Base-by-base conservation (phyloP, 2,888 invertebrate species). In the Spodoptera picta region DNA sequence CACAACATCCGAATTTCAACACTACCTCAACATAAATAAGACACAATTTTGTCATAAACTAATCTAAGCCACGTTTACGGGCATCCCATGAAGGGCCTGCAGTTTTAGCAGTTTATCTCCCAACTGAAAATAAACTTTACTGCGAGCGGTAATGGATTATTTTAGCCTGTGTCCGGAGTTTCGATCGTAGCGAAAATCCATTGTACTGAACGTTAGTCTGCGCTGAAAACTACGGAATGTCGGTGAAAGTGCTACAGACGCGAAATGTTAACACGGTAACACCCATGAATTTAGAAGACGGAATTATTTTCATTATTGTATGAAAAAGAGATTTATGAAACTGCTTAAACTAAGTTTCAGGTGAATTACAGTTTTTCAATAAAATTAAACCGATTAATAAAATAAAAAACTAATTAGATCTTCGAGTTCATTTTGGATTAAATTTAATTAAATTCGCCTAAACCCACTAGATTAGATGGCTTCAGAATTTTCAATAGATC, bases 51-150 rank as follows among this genome's bases (percentile, higher is more conserved):
- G 72, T 31, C 46, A 42, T 55, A 45, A 44, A 49, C 19, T 49
- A 55, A 64, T 47, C 68, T 68, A 79, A 83, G 84, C 83, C 84
- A 80, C 81, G 81, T 92, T 90, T 91, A 90, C 87, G 86, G 85
- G 81, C 80, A n/a, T 82, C 83, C 80, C 83, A 81, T 85, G 83
- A 87, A 89, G 84, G 86, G 84, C 87, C 84, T 88, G 87, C 84
- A 89, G 83, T 90, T 89, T 89, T 83, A 88, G 85, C 84, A 79
- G 78, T 77, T 78, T 73, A 60, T 60, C 71, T 62, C 51, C 66
- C 82, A 82, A 73, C 65, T 67, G 57, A 86, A 90, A 85, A 76
- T 77, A 78, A 70, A 63, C 90, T 87, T 84, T 90, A 85, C 79
- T 43, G n/a, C 57, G n/a, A 14, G 47, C 46, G 42, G 1, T 47